These are phyloP conservation scores for Nothocercus nigrocapillus DNA, from an alignment of 2,113 vertebrate genomes.

Conservation along the genomic window DNA sequence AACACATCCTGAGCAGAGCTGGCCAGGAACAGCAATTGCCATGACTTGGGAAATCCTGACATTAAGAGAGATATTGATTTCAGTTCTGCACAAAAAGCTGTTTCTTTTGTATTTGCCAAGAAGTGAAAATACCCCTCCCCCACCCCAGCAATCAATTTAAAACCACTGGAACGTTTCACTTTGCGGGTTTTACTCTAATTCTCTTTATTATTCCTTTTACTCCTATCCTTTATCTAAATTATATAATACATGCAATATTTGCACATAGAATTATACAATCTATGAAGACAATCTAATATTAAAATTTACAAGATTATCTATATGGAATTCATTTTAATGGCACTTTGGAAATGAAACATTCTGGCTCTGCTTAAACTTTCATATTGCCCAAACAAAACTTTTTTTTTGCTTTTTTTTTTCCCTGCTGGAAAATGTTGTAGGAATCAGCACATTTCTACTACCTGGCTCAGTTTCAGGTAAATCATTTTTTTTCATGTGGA, in stretches of 20 bases:
- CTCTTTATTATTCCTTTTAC: not conserved
- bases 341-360: not conserved
- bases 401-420: not conserved
- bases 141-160: not conserved
- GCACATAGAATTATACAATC: not conserved
- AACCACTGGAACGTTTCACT: not conserved
- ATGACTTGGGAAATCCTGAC: constrained; percentile 18
- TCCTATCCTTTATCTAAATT: not conserved
- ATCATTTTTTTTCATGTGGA: not conserved
- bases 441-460: constrained; percentile 53
- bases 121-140: not conserved
- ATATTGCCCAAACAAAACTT: constrained; percentile 12
- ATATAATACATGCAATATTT: not conserved
- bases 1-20: not conserved
- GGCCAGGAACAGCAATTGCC: not conserved
- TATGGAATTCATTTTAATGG: not conserved
- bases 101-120: not conserved
- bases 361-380: not conserved
- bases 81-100: not conserved
- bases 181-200: not conserved
- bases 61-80: not conserved
- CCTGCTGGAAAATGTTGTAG: constrained; percentile 18
- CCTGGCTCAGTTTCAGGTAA: not conserved
- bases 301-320: not conserved
- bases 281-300: not conserved